Evolutionary conservation across 2,888 invertebrate genomes (phyloP), one percentile per base, ranked within the genome.

Genomic region (Thecocarcelia acutangulata): DNA sequence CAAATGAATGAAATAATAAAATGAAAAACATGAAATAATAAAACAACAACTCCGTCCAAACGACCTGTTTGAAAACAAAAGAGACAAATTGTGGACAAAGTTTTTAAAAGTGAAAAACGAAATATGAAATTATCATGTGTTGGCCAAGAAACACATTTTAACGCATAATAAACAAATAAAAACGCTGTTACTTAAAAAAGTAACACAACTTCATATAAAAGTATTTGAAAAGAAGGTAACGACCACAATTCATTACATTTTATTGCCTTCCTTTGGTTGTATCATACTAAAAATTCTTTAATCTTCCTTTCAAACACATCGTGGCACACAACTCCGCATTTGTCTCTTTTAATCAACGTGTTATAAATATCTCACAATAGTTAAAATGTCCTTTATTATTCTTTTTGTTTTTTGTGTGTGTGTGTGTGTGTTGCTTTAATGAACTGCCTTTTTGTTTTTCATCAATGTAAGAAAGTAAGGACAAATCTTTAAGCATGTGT

Each of bases 401-500:
- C n/a, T 59, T 19, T 52, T 15, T 70, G 13, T 56, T 5, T 15
- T 17, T n/a, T n/a, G n/a, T n/a, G n/a, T n/a, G n/a, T n/a, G n/a
- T n/a, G n/a, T n/a, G n/a, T n/a, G n/a, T n/a, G n/a, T 15, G 2
- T 63, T 33, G 21, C 15, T 9, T 21, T 63, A 17, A 40, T 64
- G 48, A 63, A 59, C 21, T 42, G 59, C 17, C 40, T 28, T 44
- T 56, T 75, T 59, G 28, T 76, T 48, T 56, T 17, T 13, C 9
- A 33, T 50, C 17, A n/a, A n/a, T 19, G 12, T 33, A 58, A 58
- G 33, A 50, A 33, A 19, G 37, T 48, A 56, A 40, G 44, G 52
- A 73, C 54, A 83, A 82, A 77, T 81, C 75, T 61, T 81, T 83
- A 84, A 83, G 80, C 83, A 84, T 69, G 82, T 84, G 84, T 74